Evolutionary conservation across 2,797 vertebrate species (phyloP).

Genomic region (Phyllotis vaccarum): DNA sequence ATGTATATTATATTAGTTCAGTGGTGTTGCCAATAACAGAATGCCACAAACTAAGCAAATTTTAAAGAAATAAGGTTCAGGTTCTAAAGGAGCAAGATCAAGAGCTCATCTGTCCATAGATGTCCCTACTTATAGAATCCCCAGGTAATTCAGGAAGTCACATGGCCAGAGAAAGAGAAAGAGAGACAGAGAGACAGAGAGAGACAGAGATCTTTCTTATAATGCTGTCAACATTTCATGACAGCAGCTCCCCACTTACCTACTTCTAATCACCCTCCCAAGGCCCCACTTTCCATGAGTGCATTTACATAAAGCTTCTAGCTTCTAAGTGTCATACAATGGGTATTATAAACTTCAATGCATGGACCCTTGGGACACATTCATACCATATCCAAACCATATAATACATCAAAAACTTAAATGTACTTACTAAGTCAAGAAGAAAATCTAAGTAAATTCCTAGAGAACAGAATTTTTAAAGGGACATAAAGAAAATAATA

Average conservation of each 20-base stretch:
- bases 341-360: not conserved
- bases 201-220: too few species aligned
- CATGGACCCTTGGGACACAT: not conserved
- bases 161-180: too few species aligned
- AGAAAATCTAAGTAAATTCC: conserved; percentile 45
- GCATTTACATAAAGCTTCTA: not conserved
- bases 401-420: not conserved
- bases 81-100: not conserved
- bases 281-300: not conserved
- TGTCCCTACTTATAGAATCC: not conserved
- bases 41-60: not conserved
- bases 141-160: not conserved
- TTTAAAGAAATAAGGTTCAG: not conserved
- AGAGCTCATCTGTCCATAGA: not conserved
- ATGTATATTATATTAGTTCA: not conserved
- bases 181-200: too few species aligned
- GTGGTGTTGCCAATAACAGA: not conserved
- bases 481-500: not conserved
- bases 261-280: not conserved
- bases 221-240: not conserved
- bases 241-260: not conserved
- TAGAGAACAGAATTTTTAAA: not conserved
- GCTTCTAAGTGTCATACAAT: not conserved
- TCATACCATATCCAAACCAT: too few species aligned
- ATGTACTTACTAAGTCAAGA: not conserved